These are phyloP conservation scores for Pachyrhynchus sulphureomaculatus DNA, from an alignment of 1,140 invertebrate genomes.

Conservation along the genomic window DNA sequence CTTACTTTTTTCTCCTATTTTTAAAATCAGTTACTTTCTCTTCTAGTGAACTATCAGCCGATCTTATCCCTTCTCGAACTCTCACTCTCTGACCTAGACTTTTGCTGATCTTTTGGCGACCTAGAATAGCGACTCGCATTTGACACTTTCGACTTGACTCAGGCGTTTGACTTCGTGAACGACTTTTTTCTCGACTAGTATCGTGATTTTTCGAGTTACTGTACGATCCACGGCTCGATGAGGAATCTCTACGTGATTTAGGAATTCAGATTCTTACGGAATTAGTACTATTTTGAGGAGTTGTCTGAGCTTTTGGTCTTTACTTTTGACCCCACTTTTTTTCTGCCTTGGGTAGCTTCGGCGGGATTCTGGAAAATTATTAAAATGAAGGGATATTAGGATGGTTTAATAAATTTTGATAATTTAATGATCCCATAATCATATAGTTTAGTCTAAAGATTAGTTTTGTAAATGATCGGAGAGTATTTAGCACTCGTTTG, in stretches of 20 bases:
- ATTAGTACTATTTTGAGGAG: constrained; percentile 23
- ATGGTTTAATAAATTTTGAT: too few species aligned
- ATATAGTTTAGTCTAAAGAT: too few species aligned
- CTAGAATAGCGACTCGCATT: constrained; percentile 7
- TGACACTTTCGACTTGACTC: neutral
- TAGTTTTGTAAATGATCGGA: too few species aligned
- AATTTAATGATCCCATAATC: too few species aligned
- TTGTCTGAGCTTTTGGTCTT: neutral
- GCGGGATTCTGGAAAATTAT: neutral
- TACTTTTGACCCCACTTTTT: neutral
- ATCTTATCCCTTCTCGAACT: constrained; percentile 11
- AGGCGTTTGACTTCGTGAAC: constrained; percentile 1
- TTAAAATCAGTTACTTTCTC: constrained; percentile 19
- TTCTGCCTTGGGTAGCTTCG: neutral
- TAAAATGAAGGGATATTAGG: neutral
- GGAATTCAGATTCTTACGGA: constrained; percentile 18
- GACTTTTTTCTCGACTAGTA: constrained; percentile 15
- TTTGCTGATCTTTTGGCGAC: constrained; percentile 5
- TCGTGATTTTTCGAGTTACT: constrained; percentile 24
- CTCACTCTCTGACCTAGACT: constrained; percentile 11
- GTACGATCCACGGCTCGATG: constrained; percentile 24
- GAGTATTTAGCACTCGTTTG: too few species aligned
- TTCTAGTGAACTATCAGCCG: constrained; percentile 8
- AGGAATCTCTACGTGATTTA: constrained; percentile 20
- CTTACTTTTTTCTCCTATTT: constrained; percentile 19